A percentile compares a stretch with the other conserved stretches of the same genome.
Conservation (phyloP, 1,140 invertebrate species). For the Sesamia nonagrioides region DNA sequence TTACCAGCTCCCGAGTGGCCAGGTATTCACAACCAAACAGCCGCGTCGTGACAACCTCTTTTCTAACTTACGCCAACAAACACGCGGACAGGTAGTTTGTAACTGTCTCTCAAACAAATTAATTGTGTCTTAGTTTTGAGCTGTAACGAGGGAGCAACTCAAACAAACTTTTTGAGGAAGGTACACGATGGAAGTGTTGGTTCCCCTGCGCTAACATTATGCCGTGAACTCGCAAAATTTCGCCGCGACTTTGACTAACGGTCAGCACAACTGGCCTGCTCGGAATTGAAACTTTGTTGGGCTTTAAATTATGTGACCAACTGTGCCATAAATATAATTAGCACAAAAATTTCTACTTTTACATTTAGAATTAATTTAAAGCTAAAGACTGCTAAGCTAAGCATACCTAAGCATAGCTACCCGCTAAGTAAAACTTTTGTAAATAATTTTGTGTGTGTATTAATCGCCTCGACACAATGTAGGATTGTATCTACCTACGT, state of each 20-base stretch:
- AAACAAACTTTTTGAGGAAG: conserved; percentile 75
- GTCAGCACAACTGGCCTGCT: conserved; percentile 48
- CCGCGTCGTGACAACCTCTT: conserved; percentile 70
- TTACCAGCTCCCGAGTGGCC: conserved; percentile 72
- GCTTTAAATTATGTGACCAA: conserved; percentile 26
- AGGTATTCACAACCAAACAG: conserved; percentile 63
- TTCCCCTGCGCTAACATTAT: conserved; percentile 62
- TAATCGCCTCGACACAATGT: too few relatives aligned
- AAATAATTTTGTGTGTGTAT: too few relatives aligned
- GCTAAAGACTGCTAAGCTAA: too few relatives aligned
- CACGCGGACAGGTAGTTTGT: conserved; percentile 79
- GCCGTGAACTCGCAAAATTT: conserved; percentile 65
- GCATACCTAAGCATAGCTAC: too few relatives aligned
- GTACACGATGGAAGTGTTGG: conserved; percentile 64
- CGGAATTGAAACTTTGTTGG: conserved; percentile 57
- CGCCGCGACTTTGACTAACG: conserved; percentile 58
- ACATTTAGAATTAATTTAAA: too few relatives aligned
- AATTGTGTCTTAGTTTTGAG: conserved; percentile 80
- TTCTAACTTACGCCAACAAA: conserved; percentile 73
- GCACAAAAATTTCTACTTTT: neutral
- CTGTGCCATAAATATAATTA: conserved; percentile 34
- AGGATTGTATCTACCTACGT: too few relatives aligned
- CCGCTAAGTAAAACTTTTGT: too few relatives aligned
- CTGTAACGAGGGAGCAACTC: conserved; percentile 72
- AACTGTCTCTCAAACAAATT: conserved; percentile 83